phyloP scores from a whole-genome alignment of 2,113 vertebrate species.

The Physeter macrocephalus region DNA sequence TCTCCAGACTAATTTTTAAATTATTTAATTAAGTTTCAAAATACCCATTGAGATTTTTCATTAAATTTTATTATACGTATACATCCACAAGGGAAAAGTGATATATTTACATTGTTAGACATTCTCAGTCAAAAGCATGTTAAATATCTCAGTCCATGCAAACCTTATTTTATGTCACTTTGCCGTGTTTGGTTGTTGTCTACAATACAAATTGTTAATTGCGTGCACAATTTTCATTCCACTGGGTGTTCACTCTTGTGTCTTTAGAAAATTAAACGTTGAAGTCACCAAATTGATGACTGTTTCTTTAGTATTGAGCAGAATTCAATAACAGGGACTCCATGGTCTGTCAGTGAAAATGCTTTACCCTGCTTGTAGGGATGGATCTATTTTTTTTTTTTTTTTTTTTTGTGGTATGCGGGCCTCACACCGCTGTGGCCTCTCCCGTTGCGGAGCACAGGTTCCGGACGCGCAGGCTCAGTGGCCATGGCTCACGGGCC shows the following conservation, averaged over 20 bases:
- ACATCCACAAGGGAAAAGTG: background rate
- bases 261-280: conserved; percentile 36
- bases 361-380: background rate
- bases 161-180: background rate
- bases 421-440: too few species aligned
- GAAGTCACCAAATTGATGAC: conserved; percentile 34
- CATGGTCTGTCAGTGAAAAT: background rate
- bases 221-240: background rate
- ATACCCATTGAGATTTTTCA: background rate
- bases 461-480: too few species aligned
- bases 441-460: too few species aligned
- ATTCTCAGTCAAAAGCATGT: background rate
- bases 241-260: background rate
- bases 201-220: background rate
- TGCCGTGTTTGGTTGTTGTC: background rate
- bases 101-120: background rate
- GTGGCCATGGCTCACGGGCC: too few species aligned
- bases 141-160: background rate
- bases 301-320: background rate
- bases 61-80: background rate
- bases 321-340: background rate
- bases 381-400: background rate
- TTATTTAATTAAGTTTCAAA: background rate
- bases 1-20: background rate
- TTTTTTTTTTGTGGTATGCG: too few species aligned